These are phyloP conservation scores for Nyctibius bracteatus DNA, from an alignment of 2,113 vertebrate species.

Conservation along the genomic window DNA sequence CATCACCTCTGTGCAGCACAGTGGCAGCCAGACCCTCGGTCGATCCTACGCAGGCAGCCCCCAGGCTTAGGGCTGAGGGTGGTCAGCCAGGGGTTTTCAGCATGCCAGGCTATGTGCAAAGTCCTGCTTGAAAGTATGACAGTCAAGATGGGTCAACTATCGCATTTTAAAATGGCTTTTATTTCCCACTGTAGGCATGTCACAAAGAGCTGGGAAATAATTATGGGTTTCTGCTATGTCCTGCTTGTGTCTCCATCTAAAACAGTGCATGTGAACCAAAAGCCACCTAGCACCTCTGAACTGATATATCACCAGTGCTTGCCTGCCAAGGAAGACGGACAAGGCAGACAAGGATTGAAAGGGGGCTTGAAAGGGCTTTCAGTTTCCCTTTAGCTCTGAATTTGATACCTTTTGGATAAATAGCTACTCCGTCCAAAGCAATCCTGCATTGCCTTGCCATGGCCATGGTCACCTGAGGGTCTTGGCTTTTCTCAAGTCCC, in stretches of 20 bases:
- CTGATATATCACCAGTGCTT: too few species aligned
- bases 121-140: background rate
- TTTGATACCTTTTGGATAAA: background rate
- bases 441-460: background rate
- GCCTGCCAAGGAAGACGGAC: background rate
- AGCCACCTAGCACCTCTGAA: background rate
- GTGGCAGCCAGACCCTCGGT: background rate
- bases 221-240: background rate
- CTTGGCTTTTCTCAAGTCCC: background rate
- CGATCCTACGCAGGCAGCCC: background rate
- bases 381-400: background rate
- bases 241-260: background rate
- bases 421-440: background rate
- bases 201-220: background rate
- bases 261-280: background rate
- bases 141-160: background rate
- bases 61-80: background rate
- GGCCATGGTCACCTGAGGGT: rapidly evolving
- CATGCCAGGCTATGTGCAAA: rapidly evolving
- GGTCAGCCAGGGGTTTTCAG: background rate
- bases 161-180: background rate
- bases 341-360: background rate
- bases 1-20: background rate
- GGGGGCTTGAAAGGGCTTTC: background rate
- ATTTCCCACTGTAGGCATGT: background rate